Base-by-base conservation (phyloP, 2,797 vertebrate species). In the Enteromius fasciolatus region DNA sequence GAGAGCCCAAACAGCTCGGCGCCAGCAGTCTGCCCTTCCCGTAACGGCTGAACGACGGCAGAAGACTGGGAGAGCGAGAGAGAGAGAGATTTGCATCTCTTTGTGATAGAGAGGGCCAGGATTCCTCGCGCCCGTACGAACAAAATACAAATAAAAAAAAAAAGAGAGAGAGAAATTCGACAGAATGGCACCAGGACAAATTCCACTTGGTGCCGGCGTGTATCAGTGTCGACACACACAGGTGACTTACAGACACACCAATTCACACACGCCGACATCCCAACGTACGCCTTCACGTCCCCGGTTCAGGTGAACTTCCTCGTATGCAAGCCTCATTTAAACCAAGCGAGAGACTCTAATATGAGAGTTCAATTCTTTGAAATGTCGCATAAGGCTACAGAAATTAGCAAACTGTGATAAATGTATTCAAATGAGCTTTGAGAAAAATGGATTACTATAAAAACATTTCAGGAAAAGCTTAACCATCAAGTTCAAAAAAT, bases 1-100 rank as follows among this genome's bases (percentile, higher is more conserved):
- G 15, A 81, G 89, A 93, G 93, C 89, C 92, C 91, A 93, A 94
- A 94, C 92, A 94, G 88, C 74, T 88, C 87, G 94, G 94, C 94
- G 94, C 94, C 94, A 94, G 93, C 86, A 94, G 94, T 94, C 94
- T 95, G 94, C 90, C 93, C 92, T 93, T 93, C 93, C 92, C 90
- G 93, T 94, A 94, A 94, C 93, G 93, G 93, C 92, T 95, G 92
- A 95, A 92, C 92, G 93, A 68, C 88, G 90, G 92, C 91, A 87
- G 90, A 92, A 94, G 93, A 92, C 88, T 89, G 88, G 87, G 87
- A 80, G 54, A 81, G 39, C 31, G 74, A 80, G 74, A 79, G 72
- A 87, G 83, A 82, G 81, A 87, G 86, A 85, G 84, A 87, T 85
- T 80, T 74, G 74, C 85, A 87, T 87, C 85, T 88, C 85, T 82